Base-by-base conservation (phyloP, 2,797 vertebrate species). In the Argya squamiceps region DNA sequence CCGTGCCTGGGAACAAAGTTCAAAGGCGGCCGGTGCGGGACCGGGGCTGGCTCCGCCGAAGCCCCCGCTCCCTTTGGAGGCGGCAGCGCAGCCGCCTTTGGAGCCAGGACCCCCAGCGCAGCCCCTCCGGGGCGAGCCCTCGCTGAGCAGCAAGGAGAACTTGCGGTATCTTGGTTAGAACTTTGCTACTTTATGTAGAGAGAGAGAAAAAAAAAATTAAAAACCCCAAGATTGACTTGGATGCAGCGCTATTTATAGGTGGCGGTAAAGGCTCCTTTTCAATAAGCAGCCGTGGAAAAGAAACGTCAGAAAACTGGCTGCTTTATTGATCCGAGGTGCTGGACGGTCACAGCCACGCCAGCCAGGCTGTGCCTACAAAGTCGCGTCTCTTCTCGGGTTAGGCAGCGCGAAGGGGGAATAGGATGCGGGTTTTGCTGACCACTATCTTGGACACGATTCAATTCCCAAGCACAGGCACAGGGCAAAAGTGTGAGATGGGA, bases 181-280 rank as follows among this genome's bases (percentile, higher is more conserved):
- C 93, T 96, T 96, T 26, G 76, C 50, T 91, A 74, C 74, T 90
- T 92, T 75, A n/a, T 1, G 50, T 29, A 26, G 39, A 18, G 44
- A 8, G 16, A 9, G 9, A 23, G 53, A 50, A 62, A 41, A 34
- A 20, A 3, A 16, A 10, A 1, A 4, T 47, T 12, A 53, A 53
- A 8, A 11, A 11, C 27, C 27, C 27, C 7, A 11, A 76, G 0
- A 63, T 52, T 63, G 46, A 37, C 84, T 97, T 76, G 86, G 84
- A 84, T 56, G 44, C 87, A 47, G 77, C 41, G 73, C 88, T 97
- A 88, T 96, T 97, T 97, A 91, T 97, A 98, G 97, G 96, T 92
- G 97, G 93, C 96, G 56, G 96, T 91, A 96, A 95, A 96, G 91
- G 23, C 89, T 92, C 88, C 92, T 88, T 96, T 89, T 93, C 92